Conservation (phyloP, 1,140 invertebrate genomes). For the Portunus trituberculatus region DNA sequence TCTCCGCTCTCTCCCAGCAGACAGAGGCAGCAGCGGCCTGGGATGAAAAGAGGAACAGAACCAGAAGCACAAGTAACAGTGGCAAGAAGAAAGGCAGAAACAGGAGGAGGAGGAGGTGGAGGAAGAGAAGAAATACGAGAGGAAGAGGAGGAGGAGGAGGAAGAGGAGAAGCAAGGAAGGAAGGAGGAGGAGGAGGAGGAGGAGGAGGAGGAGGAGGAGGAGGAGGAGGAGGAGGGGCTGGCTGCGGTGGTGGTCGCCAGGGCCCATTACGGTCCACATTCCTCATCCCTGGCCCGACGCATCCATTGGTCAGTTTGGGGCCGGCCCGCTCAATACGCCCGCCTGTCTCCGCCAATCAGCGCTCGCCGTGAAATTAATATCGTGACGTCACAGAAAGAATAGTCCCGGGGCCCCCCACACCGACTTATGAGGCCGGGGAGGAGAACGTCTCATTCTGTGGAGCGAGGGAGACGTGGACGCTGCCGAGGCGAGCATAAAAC, state of each 20-base stretch:
- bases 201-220: background rate
- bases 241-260: slow-evolving; percentile 52
- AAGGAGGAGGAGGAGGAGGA: slow-evolving; percentile 29
- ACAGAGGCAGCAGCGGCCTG: slow-evolving; percentile 16
- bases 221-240: slow-evolving; percentile 14
- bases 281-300: slow-evolving; percentile 72
- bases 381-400: slow-evolving; percentile 63
- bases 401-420: slow-evolving; percentile 66
- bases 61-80: slow-evolving; percentile 40
- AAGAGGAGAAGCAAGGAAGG: slow-evolving; percentile 14
- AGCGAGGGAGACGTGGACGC: slow-evolving; percentile 54
- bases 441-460: slow-evolving; percentile 73
- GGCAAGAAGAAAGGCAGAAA: slow-evolving; percentile 34
- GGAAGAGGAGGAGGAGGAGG: slow-evolving; percentile 18
- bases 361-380: slow-evolving; percentile 71
- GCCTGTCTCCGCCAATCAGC: slow-evolving; percentile 70
- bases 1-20: slow-evolving; percentile 9
- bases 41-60: slow-evolving; percentile 48
- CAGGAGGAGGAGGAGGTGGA: slow-evolving; percentile 17
- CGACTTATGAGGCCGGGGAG: slow-evolving; percentile 21
- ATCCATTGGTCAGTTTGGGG: slow-evolving; percentile 63
- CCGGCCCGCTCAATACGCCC: background rate
- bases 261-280: slow-evolving; percentile 72
- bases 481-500: slow-evolving; percentile 71
- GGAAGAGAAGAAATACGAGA: slow-evolving; percentile 27